Base-by-base conservation (phyloP, 1,140 invertebrate genomes). In the Drosophila paulistorum region DNA sequence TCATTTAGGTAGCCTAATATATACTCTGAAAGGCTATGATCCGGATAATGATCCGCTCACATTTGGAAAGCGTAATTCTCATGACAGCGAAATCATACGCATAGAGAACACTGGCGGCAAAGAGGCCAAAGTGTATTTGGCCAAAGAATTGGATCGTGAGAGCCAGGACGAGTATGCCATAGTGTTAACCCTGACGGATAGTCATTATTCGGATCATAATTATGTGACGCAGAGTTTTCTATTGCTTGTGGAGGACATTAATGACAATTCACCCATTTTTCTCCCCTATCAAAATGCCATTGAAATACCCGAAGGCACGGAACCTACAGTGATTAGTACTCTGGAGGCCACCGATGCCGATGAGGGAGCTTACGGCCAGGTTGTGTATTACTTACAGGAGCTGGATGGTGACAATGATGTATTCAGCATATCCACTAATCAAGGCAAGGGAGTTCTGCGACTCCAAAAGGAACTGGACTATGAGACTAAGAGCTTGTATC, bases 341-440 rank as follows among this genome's bases (percentile, higher is more conserved):
- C 94, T 98, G 10, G 96, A 98, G 93, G 97, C 97, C 1, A 96
- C 95, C 1, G 97, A 98, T 91, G 94, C 95, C 33, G 97, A 98
- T 92, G 96, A 98, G 93, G 97, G 97, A 14, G 95, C 96, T 66
- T 98, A 98, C 85, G 97, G 97, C 17, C 97, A 98, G 94, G 96
- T 95, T 13, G 93, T 95, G 10, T 96, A 95, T 79, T 94, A 95
- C 77, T 92, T 96, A 61, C 95, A 97, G 93, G 96, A 97, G 90
- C 92, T 96, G 17, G 96, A 97, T 65, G 95, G 95, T 6, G 96
- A 97, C 73, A 95, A 96, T 61, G 94, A 95, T 55, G 93, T 95
- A 48, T 98, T 98, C 91, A 94, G 95, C 13, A 95, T 98, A 48
- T 94, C 95, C 74, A 98, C 97, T 1, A 93, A 96, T 20, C 96